Percentiles rank a stretch among this genome's conserved stretches.
Evolutionary conservation across 2,888 invertebrate species (phyloP).

Genomic region (Autographa gamma): DNA sequence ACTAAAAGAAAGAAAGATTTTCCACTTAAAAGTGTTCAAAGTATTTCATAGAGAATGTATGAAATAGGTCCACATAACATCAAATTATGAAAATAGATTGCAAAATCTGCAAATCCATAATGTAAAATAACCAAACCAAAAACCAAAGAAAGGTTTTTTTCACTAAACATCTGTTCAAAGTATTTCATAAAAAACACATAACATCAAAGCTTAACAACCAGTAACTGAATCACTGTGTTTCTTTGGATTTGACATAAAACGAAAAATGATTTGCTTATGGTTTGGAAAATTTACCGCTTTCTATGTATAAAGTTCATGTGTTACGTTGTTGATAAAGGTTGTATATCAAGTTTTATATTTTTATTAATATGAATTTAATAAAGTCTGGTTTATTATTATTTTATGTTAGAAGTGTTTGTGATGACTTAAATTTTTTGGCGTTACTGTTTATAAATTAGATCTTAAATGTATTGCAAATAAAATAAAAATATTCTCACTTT

Average conservation of each 20-base stretch:
- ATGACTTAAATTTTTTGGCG: too few species aligned
- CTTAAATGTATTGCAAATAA: too few species aligned
- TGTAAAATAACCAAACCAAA: too few species aligned
- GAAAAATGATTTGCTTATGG: constrained; percentile 51
- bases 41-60: too few species aligned
- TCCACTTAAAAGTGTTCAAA: too few species aligned
- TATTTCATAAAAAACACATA: constrained; percentile 15
- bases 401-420: too few species aligned
- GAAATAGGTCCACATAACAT: constrained; percentile 11
- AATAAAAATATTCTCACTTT: too few species aligned
- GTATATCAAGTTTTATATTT: neutral
- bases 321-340: constrained; percentile 19
- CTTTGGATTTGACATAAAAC: constrained; percentile 57
- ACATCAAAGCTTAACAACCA: constrained; percentile 36
- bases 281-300: constrained; percentile 24
- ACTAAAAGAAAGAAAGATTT: too few species aligned
- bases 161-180: neutral
- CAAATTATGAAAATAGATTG: too few species aligned
- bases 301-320: constrained; percentile 14
- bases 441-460: too few species aligned
- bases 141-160: neutral
- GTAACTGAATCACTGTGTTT: constrained; percentile 50
- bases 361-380: constrained; percentile 13
- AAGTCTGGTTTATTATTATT: neutral
- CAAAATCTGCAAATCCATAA: too few species aligned